Base-by-base conservation (phyloP, 2,797 vertebrate genomes). In the Myotis vivesi region DNA sequence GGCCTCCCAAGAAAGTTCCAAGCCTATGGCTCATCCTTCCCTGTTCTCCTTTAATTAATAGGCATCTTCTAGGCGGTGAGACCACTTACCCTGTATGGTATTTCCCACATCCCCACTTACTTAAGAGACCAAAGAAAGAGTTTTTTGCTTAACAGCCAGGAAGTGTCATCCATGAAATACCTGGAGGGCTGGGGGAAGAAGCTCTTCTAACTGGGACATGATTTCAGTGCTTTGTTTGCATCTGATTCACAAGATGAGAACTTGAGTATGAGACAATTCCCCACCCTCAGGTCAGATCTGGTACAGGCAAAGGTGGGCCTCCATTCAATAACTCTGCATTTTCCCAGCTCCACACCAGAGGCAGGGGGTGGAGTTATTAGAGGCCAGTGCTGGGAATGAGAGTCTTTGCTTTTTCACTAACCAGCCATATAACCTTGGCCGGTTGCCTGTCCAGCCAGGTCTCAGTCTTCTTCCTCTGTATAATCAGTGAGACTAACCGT, bases 1-100 rank as follows among this genome's bases (percentile, higher is more conserved):
- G 68, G 5, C 68, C 44, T 95, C 49, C 77, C 33, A 80, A 55
- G 66, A 75, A 94, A 81, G 55, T 64, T 91, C 17, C 62, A 80
- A 44, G 38, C 55, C 46, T 81, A 36, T 30, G 33, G 30, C 33
- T 75, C 3, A 36, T 59, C 83, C 28, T 86, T 73, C 8, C 22
- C n/a, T 77, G 36, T 82, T 91, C 38, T 91, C 33, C 55, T 83
- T 72, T 91, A 84, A 92, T 90, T 85, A 76, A 55, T 85, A 75
- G 86, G 82, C 82, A 81, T 84, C 69, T 86, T n/a, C 19, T 69
- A 57, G 17, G 19, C 49, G 4, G 77, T 90, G 23, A 55, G 28
- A 90, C 15, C 8, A 87, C 62, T 76, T 91, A 12, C 55, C 20
- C 9, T 53, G 6, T 17, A 53, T 0, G 10, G 30, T 44, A 71